Conservation (phyloP, 1,140 invertebrate species). For the Drosophila dunni region DNA sequence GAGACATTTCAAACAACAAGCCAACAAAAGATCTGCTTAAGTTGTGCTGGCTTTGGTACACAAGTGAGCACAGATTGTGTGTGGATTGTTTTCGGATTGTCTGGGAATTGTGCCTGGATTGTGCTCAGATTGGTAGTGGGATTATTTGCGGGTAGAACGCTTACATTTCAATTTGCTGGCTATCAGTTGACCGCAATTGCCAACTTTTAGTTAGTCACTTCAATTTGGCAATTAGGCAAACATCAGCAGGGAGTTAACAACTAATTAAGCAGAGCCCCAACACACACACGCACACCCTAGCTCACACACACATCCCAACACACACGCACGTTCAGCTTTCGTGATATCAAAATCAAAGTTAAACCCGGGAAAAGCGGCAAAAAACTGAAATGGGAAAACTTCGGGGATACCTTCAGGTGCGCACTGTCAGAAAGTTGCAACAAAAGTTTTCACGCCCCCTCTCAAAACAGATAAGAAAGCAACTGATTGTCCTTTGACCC, state of each 20-base stretch:
- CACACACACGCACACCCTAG: no score
- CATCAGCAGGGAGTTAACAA: slow-evolving; percentile 52
- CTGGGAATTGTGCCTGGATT: slow-evolving; percentile 2
- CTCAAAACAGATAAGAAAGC: neutral
- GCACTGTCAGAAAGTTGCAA: slow-evolving; percentile 18
- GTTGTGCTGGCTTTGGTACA: neutral
- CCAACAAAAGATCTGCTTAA: neutral
- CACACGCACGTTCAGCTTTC: slow-evolving; percentile 12
- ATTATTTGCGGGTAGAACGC: slow-evolving; percentile 5
- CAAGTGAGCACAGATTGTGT: neutral
- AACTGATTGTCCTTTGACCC: slow-evolving; percentile 1
- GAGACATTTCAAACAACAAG: neutral
- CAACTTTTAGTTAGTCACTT: slow-evolving; percentile 7
- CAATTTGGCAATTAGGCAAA: slow-evolving; percentile 35
- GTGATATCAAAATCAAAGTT: slow-evolving; percentile 22
- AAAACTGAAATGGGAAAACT: neutral
- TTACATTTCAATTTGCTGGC: slow-evolving; percentile 22
- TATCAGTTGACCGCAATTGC: neutral
- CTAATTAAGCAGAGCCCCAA: slow-evolving; percentile 50
- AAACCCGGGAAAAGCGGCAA: neutral
- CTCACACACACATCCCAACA: neutral
- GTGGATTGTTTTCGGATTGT: neutral
- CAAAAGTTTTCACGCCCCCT: neutral
- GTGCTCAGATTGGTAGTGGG: neutral
- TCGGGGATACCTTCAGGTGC: slow-evolving; percentile 4